These are phyloP conservation scores for Drosophila prosaltans DNA, from an alignment of 1,140 invertebrate species.

Conservation along the genomic window DNA sequence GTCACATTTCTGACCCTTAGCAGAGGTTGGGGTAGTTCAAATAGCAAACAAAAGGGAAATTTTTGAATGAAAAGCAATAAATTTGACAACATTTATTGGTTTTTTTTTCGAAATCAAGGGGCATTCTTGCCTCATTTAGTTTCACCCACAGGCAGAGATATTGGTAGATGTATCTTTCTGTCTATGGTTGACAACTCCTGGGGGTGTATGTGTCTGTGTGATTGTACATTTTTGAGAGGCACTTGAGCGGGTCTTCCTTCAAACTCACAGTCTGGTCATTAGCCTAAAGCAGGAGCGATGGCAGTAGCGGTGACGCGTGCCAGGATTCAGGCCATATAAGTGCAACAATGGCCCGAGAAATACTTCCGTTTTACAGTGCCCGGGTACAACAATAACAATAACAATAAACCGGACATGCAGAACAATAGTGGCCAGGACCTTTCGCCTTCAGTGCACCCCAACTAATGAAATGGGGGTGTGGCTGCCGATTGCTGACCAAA, in stretches of 20 bases:
- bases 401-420: constrained; percentile 70
- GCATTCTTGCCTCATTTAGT: constrained; percentile 67
- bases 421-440: constrained; percentile 58
- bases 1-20: constrained; percentile 5
- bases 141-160: constrained; percentile 52
- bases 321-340: constrained; percentile 52
- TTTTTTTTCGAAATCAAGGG: constrained; percentile 51
- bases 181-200: constrained; percentile 21
- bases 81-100: constrained; percentile 82
- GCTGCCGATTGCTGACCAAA: constrained; percentile 48
- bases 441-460: constrained; percentile 45
- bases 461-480: constrained; percentile 50
- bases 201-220: constrained; percentile 25
- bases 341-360: constrained; percentile 57
- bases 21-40: constrained; percentile 1
- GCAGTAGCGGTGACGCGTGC: constrained; percentile 41
- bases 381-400: constrained; percentile 75
- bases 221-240: constrained; percentile 46
- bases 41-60: constrained; percentile 72
- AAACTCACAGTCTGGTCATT: constrained; percentile 57
- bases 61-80: constrained; percentile 80
- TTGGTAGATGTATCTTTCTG: constrained; percentile 51
- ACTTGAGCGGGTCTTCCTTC: constrained; percentile 65
- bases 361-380: constrained; percentile 72
- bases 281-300: constrained; percentile 31